phyloP scores from a whole-genome alignment of 1,140 invertebrate genomes.

The Euura lappo region DNA sequence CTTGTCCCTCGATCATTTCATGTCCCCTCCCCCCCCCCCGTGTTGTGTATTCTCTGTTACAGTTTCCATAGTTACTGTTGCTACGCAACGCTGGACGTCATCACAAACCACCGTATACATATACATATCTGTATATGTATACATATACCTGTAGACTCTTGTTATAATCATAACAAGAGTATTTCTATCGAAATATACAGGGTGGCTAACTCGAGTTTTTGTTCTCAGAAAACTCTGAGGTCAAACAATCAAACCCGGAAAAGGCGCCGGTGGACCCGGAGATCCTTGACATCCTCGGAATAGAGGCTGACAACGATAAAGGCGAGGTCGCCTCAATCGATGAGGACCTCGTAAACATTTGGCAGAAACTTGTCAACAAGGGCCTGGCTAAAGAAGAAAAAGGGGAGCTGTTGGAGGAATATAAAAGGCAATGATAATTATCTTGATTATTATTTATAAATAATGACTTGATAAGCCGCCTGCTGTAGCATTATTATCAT shows the following conservation, averaged over 20 bases:
- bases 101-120: too few species aligned
- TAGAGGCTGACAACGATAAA: background rate
- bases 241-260: background rate
- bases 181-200: background rate
- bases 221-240: too few species aligned
- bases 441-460: too few species aligned
- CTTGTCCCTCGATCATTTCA: background rate
- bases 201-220: background rate
- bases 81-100: background rate
- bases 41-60: background rate
- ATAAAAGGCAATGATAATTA: too few species aligned
- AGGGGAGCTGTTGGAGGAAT: background rate
- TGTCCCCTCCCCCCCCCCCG: too few species aligned
- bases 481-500: background rate
- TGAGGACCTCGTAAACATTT: background rate
- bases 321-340: background rate
- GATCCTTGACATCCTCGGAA: background rate
- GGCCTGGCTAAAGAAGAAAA: background rate
- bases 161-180: background rate
- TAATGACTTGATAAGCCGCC: too few species aligned
- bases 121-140: background rate
- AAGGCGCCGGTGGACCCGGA: background rate
- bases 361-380: background rate
- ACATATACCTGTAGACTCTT: background rate
- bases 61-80: background rate